A percentile compares a stretch with the other conserved stretches of the same genome.
Evolutionary conservation across 1,140 invertebrate genomes (phyloP).

Genomic region (Camponotus pennsylvanicus): DNA sequence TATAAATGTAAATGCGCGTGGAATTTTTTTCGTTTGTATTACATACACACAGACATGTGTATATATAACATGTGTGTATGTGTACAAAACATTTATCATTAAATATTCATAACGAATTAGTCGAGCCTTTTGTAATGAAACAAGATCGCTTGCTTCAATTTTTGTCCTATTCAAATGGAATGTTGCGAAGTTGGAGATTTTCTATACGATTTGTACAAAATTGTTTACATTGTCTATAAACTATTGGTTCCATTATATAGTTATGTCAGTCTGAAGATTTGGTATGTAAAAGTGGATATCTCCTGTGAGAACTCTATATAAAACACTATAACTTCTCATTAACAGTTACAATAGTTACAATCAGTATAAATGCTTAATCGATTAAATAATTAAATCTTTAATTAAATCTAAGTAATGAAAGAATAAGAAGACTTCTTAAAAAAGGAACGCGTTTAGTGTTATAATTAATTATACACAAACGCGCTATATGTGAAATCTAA

Average conservation of each 20-base stretch:
- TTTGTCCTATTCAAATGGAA: slow-evolving; percentile 22
- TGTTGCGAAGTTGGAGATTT: slow-evolving; percentile 40
- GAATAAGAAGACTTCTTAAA: neutral
- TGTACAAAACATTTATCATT: neutral
- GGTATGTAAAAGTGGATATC: neutral
- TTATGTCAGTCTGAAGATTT: slow-evolving; percentile 50
- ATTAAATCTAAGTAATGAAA: neutral
- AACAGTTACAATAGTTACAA: neutral
- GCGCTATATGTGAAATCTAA: neutral
- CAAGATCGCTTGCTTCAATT: neutral
- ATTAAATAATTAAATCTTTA: neutral
- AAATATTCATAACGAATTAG: neutral
- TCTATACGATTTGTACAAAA: slow-evolving; percentile 34
- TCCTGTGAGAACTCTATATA: neutral
- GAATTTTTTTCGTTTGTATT: neutral
- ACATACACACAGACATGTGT: neutral
- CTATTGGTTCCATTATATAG: slow-evolving; percentile 43
- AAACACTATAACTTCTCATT: neutral
- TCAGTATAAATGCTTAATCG: neutral
- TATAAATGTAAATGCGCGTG: neutral
- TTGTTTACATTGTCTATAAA: slow-evolving; percentile 19
- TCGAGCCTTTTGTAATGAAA: neutral
- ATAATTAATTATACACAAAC: neutral
- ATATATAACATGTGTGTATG: neutral
- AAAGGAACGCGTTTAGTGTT: slow-evolving; percentile 21